Evolutionary conservation across 2,797 vertebrate genomes (phyloP), one percentile per base, ranked within the genome.

Genomic region (Apogon hyalosoma): DNA sequence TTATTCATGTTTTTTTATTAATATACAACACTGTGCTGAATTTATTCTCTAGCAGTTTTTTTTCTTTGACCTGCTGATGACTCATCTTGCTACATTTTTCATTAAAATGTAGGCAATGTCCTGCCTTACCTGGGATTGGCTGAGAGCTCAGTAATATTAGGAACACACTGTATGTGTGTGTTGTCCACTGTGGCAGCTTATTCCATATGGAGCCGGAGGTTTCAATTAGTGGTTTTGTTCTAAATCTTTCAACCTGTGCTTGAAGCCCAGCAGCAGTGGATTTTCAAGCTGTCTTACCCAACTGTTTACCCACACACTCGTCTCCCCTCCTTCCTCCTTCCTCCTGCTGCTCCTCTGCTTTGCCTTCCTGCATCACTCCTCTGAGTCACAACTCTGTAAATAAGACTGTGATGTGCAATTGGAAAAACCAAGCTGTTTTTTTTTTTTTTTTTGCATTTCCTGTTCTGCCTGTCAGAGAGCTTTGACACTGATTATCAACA

Each of bases 381-480:
- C 46, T 79, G 76, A 82, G 75, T 90, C 86, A 87, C 78, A 87
- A 78, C 83, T 68, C 70, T 78, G 74, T n/a, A 78, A 52, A 78
- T 79, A 50, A 86, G 66, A 76, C 62, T 68, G 70, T 52, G 21
- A 66, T 39, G 16, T 63, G 19, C 55, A 61, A 85, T 78, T 69
- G 50, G 63, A 73, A 79, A 33, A 82, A 78, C 63, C 16, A 54
- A 48, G 51, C 70, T 33, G 28, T 56, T 41, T 69, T 68, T 72
- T 73, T 60, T 38, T 1, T 45, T 8, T 7, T n/a, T n/a, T n/a
- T 16, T n/a, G 14, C 14, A n/a, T 50, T 53, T 43, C 18, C 51
- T 73, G n/a, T 33, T 70, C 11, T 31, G 4, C 12, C 7, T 11
- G n/a, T n/a, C n/a, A n/a, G n/a, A 24, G 21, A 24, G 21, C 11